phyloP scores from a whole-genome alignment of 2,888 invertebrate species.

The Hypsopygia costalis region DNA sequence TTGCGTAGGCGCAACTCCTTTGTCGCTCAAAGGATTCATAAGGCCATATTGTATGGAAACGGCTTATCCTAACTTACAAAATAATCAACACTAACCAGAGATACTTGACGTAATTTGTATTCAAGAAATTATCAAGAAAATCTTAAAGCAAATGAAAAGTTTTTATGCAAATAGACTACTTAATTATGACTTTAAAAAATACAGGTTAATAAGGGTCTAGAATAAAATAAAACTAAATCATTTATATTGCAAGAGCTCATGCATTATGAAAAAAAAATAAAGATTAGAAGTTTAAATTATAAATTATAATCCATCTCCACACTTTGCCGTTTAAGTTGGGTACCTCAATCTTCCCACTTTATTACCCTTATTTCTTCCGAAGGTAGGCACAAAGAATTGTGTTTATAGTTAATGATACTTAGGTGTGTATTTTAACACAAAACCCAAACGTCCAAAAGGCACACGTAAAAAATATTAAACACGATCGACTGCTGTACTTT shows the following conservation, averaged over 20 bases:
- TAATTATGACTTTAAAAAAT: no score
- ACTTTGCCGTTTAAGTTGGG: slow-evolving; percentile 43
- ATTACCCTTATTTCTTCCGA: slow-evolving; percentile 70
- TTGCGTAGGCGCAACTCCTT: slow-evolving; percentile 70
- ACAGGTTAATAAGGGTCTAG: no score
- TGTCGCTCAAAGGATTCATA: slow-evolving; percentile 63
- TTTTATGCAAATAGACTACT: no score
- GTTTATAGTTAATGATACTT: slow-evolving; percentile 79
- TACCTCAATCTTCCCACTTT: slow-evolving; percentile 61
- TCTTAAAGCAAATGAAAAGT: no score
- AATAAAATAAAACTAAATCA: no score
- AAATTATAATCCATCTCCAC: slow-evolving; percentile 40
- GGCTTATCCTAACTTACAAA: slow-evolving; percentile 28
- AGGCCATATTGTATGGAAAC: slow-evolving; percentile 41
- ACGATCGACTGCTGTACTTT: slow-evolving; percentile 53
- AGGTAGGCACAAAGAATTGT: slow-evolving; percentile 72
- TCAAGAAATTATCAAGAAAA: no score
- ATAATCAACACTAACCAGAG: no score
- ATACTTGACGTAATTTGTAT: no score
- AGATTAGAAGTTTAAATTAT: no score
- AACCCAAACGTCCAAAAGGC: slow-evolving; percentile 60
- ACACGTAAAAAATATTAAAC: slow-evolving; percentile 67
- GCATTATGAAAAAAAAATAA: no score
- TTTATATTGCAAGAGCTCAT: no score
- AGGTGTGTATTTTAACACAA: slow-evolving; percentile 80